Percentiles rank a stretch among this genome's conserved stretches.
These are phyloP conservation scores for Orbicella faveolata DNA, from an alignment of 64 coral and sea anemone species.

Conservation along the genomic window DNA sequence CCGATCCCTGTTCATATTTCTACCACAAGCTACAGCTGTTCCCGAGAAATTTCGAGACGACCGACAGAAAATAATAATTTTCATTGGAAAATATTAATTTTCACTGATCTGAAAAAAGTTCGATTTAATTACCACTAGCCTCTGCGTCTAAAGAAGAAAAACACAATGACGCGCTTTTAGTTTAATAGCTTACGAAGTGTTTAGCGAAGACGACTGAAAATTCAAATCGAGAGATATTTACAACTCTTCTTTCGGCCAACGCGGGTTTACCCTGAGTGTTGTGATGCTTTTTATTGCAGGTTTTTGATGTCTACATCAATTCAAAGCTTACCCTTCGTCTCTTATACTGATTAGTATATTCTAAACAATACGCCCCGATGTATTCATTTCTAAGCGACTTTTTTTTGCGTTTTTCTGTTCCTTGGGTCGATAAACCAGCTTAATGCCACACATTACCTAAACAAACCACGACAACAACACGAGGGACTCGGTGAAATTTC, in stretches of 20 bases:
- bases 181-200: slow-evolving; percentile 8
- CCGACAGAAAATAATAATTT: neutral
- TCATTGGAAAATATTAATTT: neutral
- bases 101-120: neutral
- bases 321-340: neutral
- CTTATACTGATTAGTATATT: neutral
- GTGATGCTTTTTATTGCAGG: neutral
- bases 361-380: neutral
- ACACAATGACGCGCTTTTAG: neutral
- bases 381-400: neutral
- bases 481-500: neutral
- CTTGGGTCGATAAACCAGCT: neutral
- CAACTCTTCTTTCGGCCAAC: neutral
- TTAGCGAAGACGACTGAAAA: neutral
- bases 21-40: slow-evolving; percentile 10
- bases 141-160: neutral
- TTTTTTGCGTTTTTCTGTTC: neutral
- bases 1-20: neutral
- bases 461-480: neutral
- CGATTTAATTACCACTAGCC: slow-evolving; percentile 1
- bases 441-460: neutral
- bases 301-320: neutral
- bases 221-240: neutral
- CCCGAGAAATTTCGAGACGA: neutral
- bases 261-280: neutral